phyloP scores from a whole-genome alignment of 2,113 vertebrate genomes.

The Smithornis capensis region DNA sequence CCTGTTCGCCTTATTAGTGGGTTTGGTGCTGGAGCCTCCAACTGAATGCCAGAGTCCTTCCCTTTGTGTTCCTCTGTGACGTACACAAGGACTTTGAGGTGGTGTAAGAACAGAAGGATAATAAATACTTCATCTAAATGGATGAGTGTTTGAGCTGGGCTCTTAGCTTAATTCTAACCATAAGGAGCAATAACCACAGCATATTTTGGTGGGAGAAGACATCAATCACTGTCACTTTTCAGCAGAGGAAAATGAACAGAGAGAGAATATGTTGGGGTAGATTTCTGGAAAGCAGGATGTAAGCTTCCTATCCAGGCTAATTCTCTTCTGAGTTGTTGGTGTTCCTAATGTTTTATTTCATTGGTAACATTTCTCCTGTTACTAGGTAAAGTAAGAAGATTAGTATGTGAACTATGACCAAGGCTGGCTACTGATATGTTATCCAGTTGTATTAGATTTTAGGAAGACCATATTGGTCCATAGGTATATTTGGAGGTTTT shows the following conservation, averaged over 20 bases:
- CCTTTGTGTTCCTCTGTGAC: conserved; percentile 43
- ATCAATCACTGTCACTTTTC: conserved; percentile 64
- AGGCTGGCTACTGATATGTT: not conserved
- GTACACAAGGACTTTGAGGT: conserved; percentile 55
- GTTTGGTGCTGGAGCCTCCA: conserved; percentile 1
- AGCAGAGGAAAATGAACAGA: not conserved
- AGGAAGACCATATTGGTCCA: not conserved
- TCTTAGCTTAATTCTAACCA: conserved; percentile 64
- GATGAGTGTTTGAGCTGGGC: conserved; percentile 41
- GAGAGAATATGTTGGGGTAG: not conserved
- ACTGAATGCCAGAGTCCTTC: conserved; percentile 5
- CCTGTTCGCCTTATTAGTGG: conserved; percentile 18
- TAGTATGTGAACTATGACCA: not conserved
- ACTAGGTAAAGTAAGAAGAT: not conserved
- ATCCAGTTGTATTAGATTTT: not conserved
- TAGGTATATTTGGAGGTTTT: not conserved
- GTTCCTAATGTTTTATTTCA: not conserved
- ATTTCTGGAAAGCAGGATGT: not conserved
- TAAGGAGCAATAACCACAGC: conserved; percentile 36
- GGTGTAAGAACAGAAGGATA: conserved; percentile 62
- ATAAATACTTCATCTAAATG: conserved; percentile 58
- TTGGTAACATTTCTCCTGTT: not conserved
- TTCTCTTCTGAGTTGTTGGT: not conserved
- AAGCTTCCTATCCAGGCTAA: not conserved
- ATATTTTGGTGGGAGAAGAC: conserved; percentile 37